These are phyloP conservation scores for Acropternis orthonyx DNA, from an alignment of 2,797 vertebrate species.

Conservation along the genomic window DNA sequence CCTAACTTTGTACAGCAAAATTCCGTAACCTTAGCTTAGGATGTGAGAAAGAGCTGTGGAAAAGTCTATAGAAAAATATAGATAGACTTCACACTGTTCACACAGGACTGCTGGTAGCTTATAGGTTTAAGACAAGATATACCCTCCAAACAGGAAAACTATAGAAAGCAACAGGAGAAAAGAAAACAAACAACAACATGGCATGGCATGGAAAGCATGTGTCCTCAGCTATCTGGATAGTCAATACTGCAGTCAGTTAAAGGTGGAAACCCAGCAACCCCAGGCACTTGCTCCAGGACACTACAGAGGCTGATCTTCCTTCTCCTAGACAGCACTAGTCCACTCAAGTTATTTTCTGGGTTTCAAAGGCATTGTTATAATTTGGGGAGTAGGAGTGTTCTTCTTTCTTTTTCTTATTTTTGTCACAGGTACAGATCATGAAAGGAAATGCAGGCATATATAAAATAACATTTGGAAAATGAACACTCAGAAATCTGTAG, in stretches of 20 bases:
- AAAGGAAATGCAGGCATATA: neutral
- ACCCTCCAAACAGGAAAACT: neutral
- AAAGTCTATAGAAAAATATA: neutral
- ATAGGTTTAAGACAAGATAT: neutral
- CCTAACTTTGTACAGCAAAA: neutral
- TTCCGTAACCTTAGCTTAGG: neutral
- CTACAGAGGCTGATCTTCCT: neutral
- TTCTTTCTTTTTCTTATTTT: neutral
- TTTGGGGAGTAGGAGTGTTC: rapidly evolving
- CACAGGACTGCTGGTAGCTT: neutral
- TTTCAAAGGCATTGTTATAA: neutral
- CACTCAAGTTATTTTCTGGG: neutral
- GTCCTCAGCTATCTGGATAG: neutral
- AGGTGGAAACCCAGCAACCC: neutral
- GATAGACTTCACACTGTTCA: neutral
- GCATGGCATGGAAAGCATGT: neutral
- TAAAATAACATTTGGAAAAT: neutral
- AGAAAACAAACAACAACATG: neutral
- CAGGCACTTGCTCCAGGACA: neutral
- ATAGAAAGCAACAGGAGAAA: neutral
- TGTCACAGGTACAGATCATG: neutral
- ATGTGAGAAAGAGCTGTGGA: neutral
- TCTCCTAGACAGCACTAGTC: neutral
- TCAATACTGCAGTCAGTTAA: neutral
- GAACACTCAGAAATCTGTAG: neutral